Evolutionary conservation across 2,797 vertebrate genomes (phyloP).

Genomic region (Falco concolor): DNA sequence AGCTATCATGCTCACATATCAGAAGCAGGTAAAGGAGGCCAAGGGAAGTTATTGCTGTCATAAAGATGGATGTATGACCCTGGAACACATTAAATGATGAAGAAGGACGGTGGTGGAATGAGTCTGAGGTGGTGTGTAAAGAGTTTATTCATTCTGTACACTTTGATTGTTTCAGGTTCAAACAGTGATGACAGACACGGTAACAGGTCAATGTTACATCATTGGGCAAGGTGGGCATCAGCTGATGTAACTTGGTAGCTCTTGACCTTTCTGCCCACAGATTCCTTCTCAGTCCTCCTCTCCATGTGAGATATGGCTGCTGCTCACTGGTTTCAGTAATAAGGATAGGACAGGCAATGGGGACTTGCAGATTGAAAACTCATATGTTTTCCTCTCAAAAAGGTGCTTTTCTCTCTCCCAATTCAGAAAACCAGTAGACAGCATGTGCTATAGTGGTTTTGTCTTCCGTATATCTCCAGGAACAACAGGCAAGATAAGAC

Average conservation of each 20-base stretch:
- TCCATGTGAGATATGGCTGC: rapidly evolving
- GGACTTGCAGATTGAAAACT: background rate
- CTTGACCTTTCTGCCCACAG: background rate
- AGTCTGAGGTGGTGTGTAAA: background rate
- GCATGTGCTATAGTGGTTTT: background rate
- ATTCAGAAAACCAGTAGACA: background rate
- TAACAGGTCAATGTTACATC: background rate
- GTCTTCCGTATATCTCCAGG: background rate
- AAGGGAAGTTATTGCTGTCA: background rate
- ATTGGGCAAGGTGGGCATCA: background rate
- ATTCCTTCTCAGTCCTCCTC: background rate
- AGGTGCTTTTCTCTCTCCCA: background rate
- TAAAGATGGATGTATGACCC: background rate
- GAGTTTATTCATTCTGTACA: background rate
- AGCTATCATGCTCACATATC: background rate
- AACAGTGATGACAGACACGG: background rate
- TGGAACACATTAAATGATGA: background rate
- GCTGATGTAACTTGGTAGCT: background rate
- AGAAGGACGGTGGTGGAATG: background rate
- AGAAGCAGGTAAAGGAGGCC: background rate
- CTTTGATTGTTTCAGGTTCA: background rate
- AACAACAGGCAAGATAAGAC: background rate
- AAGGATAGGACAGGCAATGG: background rate
- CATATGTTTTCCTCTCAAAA: background rate
- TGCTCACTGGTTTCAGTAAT: background rate